phyloP scores from a whole-genome alignment of 2,888 invertebrate species.

The Eurytoma adleriae region DNA sequence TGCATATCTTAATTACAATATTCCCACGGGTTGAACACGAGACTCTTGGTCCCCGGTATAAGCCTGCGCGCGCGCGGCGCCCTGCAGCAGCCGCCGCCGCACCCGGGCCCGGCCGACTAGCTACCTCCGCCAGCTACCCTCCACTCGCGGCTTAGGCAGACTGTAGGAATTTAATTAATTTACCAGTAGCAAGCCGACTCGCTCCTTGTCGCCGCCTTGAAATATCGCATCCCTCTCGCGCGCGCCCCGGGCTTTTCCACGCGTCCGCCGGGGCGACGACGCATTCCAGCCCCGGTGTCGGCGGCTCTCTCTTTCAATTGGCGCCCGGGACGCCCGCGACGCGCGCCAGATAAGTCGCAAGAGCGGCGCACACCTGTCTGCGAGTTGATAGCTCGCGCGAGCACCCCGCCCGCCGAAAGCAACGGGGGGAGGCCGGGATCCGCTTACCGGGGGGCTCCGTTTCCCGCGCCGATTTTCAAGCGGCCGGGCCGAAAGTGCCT shows the following conservation, averaged over 20 bases:
- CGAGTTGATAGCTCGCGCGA: not conserved
- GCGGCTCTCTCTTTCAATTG: slow-evolving; percentile 30
- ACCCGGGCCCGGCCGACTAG: not conserved
- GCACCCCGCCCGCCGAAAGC: not conserved
- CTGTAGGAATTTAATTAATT: slow-evolving; percentile 72
- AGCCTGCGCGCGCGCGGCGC: slow-evolving; percentile 23
- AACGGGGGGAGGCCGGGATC: slow-evolving; percentile 6
- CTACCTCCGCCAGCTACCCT: slow-evolving; percentile 42
- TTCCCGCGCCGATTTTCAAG: not conserved
- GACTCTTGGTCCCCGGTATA: slow-evolving; percentile 61
- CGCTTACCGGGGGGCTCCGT: slow-evolving; percentile 31
- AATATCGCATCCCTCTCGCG: slow-evolving; percentile 67
- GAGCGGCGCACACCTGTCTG: too few species aligned
- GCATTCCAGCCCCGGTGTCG: slow-evolving; percentile 20
- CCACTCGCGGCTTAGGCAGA: slow-evolving; percentile 59
- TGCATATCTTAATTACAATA: slow-evolving; percentile 73
- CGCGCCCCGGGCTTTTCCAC: slow-evolving; percentile 10
- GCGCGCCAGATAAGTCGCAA: slow-evolving; percentile 30
- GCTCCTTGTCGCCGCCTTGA: slow-evolving; percentile 69
- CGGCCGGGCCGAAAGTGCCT: not conserved
- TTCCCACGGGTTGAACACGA: slow-evolving; percentile 69
- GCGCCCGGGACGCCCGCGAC: not conserved
- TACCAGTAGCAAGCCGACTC: slow-evolving; percentile 67
- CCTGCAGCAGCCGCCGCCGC: not conserved
- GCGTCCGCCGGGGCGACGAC: not conserved